Evolutionary conservation across 2,797 vertebrate species (phyloP), one percentile per base, ranked within the genome.

Genomic region (Bovichtus diacanthus): DNA sequence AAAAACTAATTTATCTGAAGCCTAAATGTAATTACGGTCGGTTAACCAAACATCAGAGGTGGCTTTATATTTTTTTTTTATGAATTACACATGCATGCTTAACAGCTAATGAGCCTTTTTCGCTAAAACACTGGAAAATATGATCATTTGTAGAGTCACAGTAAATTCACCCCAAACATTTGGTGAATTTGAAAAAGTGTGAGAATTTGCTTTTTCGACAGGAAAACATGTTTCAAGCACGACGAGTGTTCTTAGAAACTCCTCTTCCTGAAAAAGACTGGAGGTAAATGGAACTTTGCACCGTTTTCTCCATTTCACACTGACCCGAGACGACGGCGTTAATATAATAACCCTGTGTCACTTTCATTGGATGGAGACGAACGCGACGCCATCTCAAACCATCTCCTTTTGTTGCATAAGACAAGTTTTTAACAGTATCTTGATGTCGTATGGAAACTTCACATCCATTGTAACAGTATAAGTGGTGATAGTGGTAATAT

Each of bases 371-470:
- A 55, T 36, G 53, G 53, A 83, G 34, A 72, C 29, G 47, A 68
- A 59, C 49, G 38, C 46, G 11, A 36, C n/a, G 36, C 49, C n/a
- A 27, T 55, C 21, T 71, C 18, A 64, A 84, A 23, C 54, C n/a
- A 46, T 46, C 49, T 63, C 39, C 60, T 75, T 84, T 66, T 66
- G 76, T 88, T 92, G 91, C 87, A 92, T 88, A 90, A 88, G 80
- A 89, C 49, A n/a, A 79, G 65, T 63, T 71, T 71, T 68, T 76
- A 89, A 89, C 81, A 84, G 75, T 79, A 78, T 82, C 78, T 72
- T 69, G 54, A 80, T 74, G 74, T 65, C 4, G n/a, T 53, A 47
- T 46, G 72, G 73, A 81, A 79, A 84, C 27, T 70, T 81, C 41
- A 88, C 68, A 79, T 78, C 83, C 59, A 79, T 16, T 81, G 64